Conservation (phyloP, 2,797 vertebrate species). For the Sebastiscus tertius region DNA sequence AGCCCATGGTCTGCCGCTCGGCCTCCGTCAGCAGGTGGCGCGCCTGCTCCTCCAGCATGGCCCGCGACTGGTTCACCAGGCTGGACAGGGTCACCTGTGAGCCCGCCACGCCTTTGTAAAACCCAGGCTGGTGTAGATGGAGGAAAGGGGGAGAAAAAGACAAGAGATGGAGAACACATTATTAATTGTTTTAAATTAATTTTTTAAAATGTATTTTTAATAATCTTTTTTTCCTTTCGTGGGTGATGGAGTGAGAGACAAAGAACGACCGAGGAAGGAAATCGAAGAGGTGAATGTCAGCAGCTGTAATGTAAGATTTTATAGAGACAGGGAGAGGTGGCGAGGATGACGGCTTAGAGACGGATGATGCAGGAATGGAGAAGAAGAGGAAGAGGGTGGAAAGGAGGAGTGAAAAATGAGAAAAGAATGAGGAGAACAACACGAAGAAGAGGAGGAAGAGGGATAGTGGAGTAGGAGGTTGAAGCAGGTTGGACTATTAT, state of each 20-base stretch:
- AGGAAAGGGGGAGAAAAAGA: not conserved
- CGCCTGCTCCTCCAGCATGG: slow-evolving; percentile 93
- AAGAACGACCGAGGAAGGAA: not conserved
- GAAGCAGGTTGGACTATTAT: not conserved
- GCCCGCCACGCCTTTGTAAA: slow-evolving; percentile 93
- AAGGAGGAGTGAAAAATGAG: not conserved
- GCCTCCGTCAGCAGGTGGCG: slow-evolving; percentile 90
- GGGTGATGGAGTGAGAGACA: not conserved
- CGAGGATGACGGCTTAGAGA: not conserved
- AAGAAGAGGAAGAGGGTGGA: not conserved
- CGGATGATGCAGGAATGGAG: not conserved
- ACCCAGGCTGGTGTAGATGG: slow-evolving; percentile 81
- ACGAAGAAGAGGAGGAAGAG: not conserved
- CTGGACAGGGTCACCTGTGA: slow-evolving; percentile 96
- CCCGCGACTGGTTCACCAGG: slow-evolving; percentile 92
- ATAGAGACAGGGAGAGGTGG: not conserved
- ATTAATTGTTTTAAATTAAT: not conserved
- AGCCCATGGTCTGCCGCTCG: slow-evolving; percentile 92
- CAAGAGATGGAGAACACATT: not conserved
- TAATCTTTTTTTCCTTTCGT: not conserved
- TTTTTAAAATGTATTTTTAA: not conserved
- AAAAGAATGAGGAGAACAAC: not conserved
- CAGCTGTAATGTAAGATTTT: not conserved
- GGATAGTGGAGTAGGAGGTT: not conserved
- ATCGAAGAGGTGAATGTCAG: not conserved